Conservation (phyloP, 2,797 vertebrate genomes). For the Sebastes dallii region DNA sequence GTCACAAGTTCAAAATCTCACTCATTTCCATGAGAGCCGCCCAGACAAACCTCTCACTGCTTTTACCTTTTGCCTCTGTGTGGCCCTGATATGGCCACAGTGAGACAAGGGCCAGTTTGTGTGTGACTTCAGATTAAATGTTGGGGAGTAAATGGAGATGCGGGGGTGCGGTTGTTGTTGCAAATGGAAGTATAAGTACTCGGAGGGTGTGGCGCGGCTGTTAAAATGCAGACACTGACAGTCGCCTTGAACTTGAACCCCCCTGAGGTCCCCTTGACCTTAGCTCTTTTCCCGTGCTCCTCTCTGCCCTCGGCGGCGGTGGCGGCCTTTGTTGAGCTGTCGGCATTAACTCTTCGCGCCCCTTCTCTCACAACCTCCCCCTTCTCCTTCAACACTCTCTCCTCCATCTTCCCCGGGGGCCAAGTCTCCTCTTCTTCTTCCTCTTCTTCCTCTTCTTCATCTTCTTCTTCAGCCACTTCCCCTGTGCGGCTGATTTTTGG, state of each 20-base stretch:
- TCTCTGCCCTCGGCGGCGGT: slow-evolving; percentile 62
- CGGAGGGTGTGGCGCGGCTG: slow-evolving; percentile 51
- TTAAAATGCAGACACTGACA: slow-evolving; percentile 77
- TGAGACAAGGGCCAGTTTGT: slow-evolving; percentile 24
- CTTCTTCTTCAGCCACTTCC: slow-evolving; percentile 30
- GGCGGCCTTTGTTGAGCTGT: slow-evolving; percentile 82
- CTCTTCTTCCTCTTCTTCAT: slow-evolving; percentile 22
- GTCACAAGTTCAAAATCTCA: slow-evolving; percentile 17
- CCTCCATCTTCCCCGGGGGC: slow-evolving; percentile 46
- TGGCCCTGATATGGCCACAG: slow-evolving; percentile 6
- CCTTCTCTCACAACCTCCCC: slow-evolving; percentile 34
- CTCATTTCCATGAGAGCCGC: not conserved
- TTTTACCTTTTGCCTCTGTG: slow-evolving; percentile 22
- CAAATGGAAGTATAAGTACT: slow-evolving; percentile 31
- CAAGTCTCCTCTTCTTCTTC: slow-evolving; percentile 2
- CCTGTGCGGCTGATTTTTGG: slow-evolving; percentile 55
- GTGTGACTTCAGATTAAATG: slow-evolving; percentile 31
- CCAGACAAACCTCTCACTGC: slow-evolving; percentile 13
- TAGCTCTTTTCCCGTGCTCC: slow-evolving; percentile 78
- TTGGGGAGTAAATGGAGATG: slow-evolving; percentile 9
- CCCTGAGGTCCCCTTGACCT: slow-evolving; percentile 81
- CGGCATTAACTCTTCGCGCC: slow-evolving; percentile 79
- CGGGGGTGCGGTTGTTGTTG: slow-evolving; percentile 37
- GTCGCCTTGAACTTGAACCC: slow-evolving; percentile 86
- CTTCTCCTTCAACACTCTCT: slow-evolving; percentile 34